Percentiles rank a stretch among this genome's conserved stretches.
Evolutionary conservation across 1,140 invertebrate genomes (phyloP).

Genomic region (Spodoptera frugiperda): DNA sequence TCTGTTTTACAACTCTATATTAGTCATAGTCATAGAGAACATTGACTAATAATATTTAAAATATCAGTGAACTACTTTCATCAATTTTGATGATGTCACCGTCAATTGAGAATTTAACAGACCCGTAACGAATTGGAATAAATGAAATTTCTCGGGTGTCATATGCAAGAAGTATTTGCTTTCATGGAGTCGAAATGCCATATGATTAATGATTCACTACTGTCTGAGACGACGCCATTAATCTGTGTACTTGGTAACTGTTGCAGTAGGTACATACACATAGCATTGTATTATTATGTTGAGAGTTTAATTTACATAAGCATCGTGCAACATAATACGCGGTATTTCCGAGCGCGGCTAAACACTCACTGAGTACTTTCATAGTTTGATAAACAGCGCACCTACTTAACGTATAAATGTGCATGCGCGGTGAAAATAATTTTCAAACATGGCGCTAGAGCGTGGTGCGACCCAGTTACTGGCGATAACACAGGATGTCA

Average conservation of each 20-base stretch:
- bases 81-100: conserved; percentile 26
- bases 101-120: conserved; percentile 25
- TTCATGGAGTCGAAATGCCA: not conserved
- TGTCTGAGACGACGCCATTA: not conserved
- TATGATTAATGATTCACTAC: conserved; percentile 8
- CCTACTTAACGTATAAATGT: conserved; percentile 51
- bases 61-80: conserved; percentile 15
- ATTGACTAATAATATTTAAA: not conserved
- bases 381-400: conserved; percentile 67
- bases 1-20: not conserved
- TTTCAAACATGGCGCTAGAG: conserved; percentile 71
- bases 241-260: conserved; percentile 7
- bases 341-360: conserved; percentile 37
- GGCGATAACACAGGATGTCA: conserved; percentile 80
- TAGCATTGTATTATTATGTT: conserved; percentile 12
- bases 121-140: not conserved
- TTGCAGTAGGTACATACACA: not conserved
- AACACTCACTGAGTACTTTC: conserved; percentile 55
- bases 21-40: conserved; percentile 9
- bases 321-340: conserved; percentile 30
- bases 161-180: conserved; percentile 11
- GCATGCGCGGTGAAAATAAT: conserved; percentile 77
- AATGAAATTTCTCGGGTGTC: conserved; percentile 13
- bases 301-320: conserved; percentile 30
- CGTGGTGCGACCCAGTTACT: conserved; percentile 74